Evolutionary conservation across 2,113 vertebrate genomes (phyloP).

Genomic region (Stercorarius parasiticus): DNA sequence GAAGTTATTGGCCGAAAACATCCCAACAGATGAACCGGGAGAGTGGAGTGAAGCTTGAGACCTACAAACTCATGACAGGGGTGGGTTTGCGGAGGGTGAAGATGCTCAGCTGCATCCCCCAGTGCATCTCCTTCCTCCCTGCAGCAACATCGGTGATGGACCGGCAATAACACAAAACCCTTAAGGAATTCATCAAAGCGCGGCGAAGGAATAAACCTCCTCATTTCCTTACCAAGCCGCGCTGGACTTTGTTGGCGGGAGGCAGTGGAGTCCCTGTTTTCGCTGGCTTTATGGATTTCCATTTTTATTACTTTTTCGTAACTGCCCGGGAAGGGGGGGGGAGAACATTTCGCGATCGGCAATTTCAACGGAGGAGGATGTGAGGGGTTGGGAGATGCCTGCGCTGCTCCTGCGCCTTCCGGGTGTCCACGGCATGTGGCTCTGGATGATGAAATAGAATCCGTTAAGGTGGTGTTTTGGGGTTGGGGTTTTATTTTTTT

Average conservation of each 20-base stretch:
- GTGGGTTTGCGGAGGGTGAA: neutral
- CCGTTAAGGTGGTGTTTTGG: neutral
- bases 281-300: constrained; percentile 65
- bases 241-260: neutral
- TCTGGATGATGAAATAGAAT: neutral
- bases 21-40: too few relatives aligned
- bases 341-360: constrained; percentile 3
- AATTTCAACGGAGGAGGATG: neutral
- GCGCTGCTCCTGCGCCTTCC: neutral
- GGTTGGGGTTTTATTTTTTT: neutral
- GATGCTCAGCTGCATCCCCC: neutral
- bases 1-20: neutral
- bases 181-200: neutral
- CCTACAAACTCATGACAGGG: too few relatives aligned
- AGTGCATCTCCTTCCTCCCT: neutral
- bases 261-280: constrained; percentile 3
- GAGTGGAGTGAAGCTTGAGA: neutral
- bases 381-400: neutral
- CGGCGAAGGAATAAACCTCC: neutral
- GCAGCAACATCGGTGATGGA: neutral
- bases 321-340: neutral
- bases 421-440: neutral
- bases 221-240: neutral
- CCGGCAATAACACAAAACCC: neutral
- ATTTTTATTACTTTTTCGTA: constrained; percentile 71